Evolutionary conservation across 2,888 invertebrate species (phyloP).

Genomic region (Brachyopa scutellaris): DNA sequence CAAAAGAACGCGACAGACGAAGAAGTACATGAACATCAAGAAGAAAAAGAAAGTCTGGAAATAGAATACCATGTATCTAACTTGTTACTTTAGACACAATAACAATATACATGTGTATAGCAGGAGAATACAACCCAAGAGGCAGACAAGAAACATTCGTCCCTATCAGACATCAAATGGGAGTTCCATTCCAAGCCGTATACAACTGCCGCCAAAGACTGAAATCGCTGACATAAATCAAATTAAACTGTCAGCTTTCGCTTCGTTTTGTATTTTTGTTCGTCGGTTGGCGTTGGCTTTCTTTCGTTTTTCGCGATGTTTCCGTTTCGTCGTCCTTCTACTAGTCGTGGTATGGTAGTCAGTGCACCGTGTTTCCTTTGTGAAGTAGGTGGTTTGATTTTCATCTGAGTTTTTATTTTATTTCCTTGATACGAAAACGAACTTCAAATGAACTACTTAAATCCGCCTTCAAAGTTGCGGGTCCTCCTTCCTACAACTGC

Average conservation of each 20-base stretch:
- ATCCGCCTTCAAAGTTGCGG: conserved; percentile 59
- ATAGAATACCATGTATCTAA: conserved; percentile 38
- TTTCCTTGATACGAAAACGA: conserved; percentile 18
- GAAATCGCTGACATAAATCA: conserved; percentile 73
- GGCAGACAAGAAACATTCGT: conserved; percentile 30
- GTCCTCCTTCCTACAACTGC: neutral
- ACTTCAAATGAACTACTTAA: conserved; percentile 71
- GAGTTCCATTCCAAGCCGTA: conserved; percentile 39
- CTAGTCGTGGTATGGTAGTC: neutral
- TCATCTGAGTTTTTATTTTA: conserved; percentile 6
- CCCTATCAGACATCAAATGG: conserved; percentile 30
- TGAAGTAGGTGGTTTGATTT: conserved; percentile 48
- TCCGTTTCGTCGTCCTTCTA: conserved; percentile 34
- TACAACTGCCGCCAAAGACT: conserved; percentile 64
- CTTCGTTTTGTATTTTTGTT: conserved; percentile 49
- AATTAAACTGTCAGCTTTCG: conserved; percentile 72
- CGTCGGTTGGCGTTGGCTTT: conserved; percentile 21
- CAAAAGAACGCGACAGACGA: neutral
- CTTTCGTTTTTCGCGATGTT: conserved; percentile 5
- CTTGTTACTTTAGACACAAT: conserved; percentile 52
- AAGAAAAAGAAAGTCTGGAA: conserved; percentile 6
- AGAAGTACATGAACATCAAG: neutral
- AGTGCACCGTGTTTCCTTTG: conserved; percentile 48
- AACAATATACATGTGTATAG: conserved; percentile 4
- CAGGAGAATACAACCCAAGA: conserved; percentile 1